phyloP scores from a whole-genome alignment of 30 jellyfish, hydroid and myxozoan genomes.

The Sanderia malayensis region DNA sequence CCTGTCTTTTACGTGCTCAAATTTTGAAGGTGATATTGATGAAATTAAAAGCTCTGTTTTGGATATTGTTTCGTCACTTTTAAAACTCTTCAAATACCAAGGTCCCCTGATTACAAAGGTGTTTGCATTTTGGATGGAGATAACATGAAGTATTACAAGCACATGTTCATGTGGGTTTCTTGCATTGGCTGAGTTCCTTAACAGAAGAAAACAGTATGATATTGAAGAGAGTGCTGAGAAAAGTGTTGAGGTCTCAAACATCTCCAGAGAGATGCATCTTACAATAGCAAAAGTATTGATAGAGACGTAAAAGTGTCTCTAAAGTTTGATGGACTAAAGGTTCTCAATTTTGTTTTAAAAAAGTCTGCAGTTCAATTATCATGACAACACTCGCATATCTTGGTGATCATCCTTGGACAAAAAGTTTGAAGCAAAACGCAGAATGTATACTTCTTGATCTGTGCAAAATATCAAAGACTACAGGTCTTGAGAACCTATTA shows the following conservation, averaged over 20 bases:
- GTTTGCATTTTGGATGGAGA: slow-evolving; percentile 26
- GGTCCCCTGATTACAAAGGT: slow-evolving; percentile 41
- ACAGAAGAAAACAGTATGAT: no score
- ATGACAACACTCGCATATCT: slow-evolving; percentile 3
- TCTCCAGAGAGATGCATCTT: no score
- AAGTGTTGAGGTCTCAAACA: no score
- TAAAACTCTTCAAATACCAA: background rate
- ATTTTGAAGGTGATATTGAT: no score
- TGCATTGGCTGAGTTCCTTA: no score
- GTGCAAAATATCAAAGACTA: slow-evolving; percentile 11
- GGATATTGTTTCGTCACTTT: no score
- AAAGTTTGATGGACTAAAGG: background rate
- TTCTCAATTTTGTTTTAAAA: background rate
- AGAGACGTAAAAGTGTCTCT: background rate
- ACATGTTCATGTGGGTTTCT: no score
- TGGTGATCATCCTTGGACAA: slow-evolving; percentile 44
- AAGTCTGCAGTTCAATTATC: background rate
- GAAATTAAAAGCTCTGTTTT: no score
- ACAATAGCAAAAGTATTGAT: background rate
- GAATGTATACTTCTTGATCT: background rate
- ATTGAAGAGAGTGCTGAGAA: no score
- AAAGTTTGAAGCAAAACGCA: slow-evolving; percentile 28
- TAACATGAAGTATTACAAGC: background rate
- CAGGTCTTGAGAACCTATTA: slow-evolving; percentile 16
- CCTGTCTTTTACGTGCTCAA: background rate